A percentile compares a stretch with the other conserved stretches of the same genome.
Conservation (phyloP, 2,113 vertebrate species). For the Glareola pratincola region DNA sequence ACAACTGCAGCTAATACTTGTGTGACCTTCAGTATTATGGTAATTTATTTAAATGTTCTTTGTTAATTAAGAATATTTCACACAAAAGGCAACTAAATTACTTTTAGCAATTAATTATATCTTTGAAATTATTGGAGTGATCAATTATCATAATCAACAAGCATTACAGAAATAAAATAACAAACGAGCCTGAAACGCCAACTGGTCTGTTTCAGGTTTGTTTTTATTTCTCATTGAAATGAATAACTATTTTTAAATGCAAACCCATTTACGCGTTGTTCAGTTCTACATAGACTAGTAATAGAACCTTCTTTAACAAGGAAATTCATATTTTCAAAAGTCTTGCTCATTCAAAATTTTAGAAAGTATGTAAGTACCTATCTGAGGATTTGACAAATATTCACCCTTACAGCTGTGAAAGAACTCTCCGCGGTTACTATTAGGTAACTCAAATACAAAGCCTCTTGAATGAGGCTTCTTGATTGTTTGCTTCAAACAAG, state of each 20-base stretch:
- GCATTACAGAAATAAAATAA: slow-evolving; percentile 71
- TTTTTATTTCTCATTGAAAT: background rate
- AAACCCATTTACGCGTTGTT: background rate
- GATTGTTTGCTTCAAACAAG: background rate
- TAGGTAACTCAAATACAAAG: background rate
- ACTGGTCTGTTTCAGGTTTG: slow-evolving; percentile 12
- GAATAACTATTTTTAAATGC: background rate
- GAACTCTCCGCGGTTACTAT: background rate
- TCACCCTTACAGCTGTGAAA: background rate
- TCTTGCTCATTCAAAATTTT: background rate
- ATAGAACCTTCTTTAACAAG: background rate
- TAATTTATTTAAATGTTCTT: slow-evolving; percentile 79
- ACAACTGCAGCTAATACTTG: slow-evolving; percentile 62
- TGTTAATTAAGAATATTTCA: slow-evolving; percentile 78
- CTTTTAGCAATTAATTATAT: slow-evolving; percentile 73
- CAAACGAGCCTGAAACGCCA: slow-evolving; percentile 62
- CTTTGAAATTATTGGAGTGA: slow-evolving; percentile 72
- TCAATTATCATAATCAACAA: slow-evolving; percentile 79
- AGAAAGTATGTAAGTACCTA: background rate
- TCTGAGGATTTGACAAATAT: background rate
- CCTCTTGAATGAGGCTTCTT: background rate
- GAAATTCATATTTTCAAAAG: background rate
- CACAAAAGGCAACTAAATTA: slow-evolving; percentile 68
- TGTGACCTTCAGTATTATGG: slow-evolving; percentile 76
- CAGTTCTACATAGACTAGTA: background rate